Conservation (phyloP, 2,888 invertebrate species). For the Nymphalis urticae region DNA sequence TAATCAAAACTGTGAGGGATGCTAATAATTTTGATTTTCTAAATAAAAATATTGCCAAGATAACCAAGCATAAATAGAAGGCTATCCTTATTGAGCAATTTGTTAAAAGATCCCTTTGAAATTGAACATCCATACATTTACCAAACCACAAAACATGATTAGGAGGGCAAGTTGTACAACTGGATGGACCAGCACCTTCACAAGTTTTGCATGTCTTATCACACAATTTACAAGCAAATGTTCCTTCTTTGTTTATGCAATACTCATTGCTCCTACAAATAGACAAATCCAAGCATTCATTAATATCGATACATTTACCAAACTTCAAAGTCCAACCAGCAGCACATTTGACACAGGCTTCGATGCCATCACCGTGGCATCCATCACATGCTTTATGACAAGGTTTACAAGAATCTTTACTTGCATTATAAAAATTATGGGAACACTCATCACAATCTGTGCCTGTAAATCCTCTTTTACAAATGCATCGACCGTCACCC, state of each 20-base stretch:
- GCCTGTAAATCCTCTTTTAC: slow-evolving; percentile 90
- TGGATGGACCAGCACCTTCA: slow-evolving; percentile 90
- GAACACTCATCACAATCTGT: slow-evolving; percentile 89
- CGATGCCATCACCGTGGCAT: slow-evolving; percentile 87
- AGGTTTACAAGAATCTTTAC: slow-evolving; percentile 85
- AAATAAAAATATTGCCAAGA: slow-evolving; percentile 53
- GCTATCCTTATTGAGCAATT: slow-evolving; percentile 50
- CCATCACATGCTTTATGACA: slow-evolving; percentile 91
- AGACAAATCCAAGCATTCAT: slow-evolving; percentile 86
- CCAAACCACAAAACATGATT: slow-evolving; percentile 56
- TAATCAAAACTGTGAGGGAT: slow-evolving; percentile 50
- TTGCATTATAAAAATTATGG: slow-evolving; percentile 84
- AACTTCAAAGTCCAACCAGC: slow-evolving; percentile 87
- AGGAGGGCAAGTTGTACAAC: slow-evolving; percentile 89
- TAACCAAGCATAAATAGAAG: slow-evolving; percentile 54
- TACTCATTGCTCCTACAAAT: slow-evolving; percentile 85
- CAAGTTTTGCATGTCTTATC: slow-evolving; percentile 92
- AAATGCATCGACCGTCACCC: slow-evolving; percentile 94
- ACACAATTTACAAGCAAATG: slow-evolving; percentile 89
- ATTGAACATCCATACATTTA: slow-evolving; percentile 57
- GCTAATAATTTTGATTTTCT: slow-evolving; percentile 51
- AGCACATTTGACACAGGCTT: slow-evolving; percentile 78
- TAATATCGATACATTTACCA: slow-evolving; percentile 89
- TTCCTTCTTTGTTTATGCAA: slow-evolving; percentile 93
- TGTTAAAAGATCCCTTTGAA: slow-evolving; percentile 51